A percentile compares a stretch with the other conserved stretches of the same genome.
Evolutionary conservation across 2,888 invertebrate species (phyloP).

Genomic region (Doris montereyensis): DNA sequence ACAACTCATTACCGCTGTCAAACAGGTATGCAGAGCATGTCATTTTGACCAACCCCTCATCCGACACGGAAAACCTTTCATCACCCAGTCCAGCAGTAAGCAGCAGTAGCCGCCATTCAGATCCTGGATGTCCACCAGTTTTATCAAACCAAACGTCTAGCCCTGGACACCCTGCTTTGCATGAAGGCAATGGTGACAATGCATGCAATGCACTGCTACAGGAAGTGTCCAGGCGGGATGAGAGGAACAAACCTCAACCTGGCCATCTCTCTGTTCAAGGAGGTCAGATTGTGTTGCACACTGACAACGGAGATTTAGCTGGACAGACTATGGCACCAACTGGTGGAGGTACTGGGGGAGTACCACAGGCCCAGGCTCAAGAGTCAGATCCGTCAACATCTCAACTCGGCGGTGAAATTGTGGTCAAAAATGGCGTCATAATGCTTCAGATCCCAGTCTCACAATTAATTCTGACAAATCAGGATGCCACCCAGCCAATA

Average conservation of each 20-base stretch:
- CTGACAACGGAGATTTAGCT: constrained; percentile 10
- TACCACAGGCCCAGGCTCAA: background rate
- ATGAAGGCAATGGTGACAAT: background rate
- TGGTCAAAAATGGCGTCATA: background rate
- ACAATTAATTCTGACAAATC: background rate
- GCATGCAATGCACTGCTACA: constrained; percentile 13
- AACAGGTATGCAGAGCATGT: no score
- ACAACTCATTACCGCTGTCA: no score
- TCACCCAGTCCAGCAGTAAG: no score
- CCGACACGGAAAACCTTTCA: no score
- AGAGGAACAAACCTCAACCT: background rate
- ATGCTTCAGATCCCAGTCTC: background rate
- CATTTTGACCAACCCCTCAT: no score
- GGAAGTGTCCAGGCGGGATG: background rate
- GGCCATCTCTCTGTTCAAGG: constrained; percentile 30
- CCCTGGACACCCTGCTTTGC: no score
- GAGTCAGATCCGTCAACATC: background rate
- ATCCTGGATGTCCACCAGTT: no score
- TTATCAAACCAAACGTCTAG: no score
- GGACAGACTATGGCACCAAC: background rate
- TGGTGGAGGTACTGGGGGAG: background rate
- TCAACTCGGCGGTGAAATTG: background rate
- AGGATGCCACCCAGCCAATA: no score
- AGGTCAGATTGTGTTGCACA: constrained; percentile 32
- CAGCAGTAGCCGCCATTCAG: no score